A percentile compares a stretch with the other conserved stretches of the same genome.
phyloP scores from a whole-genome alignment of 2,888 invertebrate genomes.

The Eumerus sabulonum region DNA sequence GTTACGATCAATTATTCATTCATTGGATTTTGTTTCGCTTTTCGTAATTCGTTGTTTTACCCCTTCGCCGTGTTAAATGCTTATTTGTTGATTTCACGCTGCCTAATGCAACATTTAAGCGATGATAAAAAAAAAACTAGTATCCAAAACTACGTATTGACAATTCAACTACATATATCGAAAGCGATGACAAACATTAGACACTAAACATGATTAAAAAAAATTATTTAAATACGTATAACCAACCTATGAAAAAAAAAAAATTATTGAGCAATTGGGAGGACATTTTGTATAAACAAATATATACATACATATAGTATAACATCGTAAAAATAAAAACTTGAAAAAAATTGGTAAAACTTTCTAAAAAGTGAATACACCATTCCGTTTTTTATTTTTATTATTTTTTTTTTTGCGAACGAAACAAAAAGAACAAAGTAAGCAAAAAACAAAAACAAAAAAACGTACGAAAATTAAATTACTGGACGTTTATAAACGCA shows the following conservation, averaged over 20 bases:
- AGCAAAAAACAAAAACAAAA: slow-evolving; percentile 26
- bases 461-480: slow-evolving; percentile 42
- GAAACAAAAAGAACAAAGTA: slow-evolving; percentile 20
- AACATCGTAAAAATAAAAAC: slow-evolving; percentile 16
- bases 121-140: slow-evolving; percentile 32
- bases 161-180: slow-evolving; percentile 57
- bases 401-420: too few species aligned
- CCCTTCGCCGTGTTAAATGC: too few species aligned
- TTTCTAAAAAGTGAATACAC: too few species aligned
- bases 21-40: too few species aligned
- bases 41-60: too few species aligned
- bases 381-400: slow-evolving; percentile 1
- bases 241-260: too few species aligned
- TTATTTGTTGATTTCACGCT: slow-evolving; percentile 24
- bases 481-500: slow-evolving; percentile 58
- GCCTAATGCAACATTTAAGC: slow-evolving; percentile 20
- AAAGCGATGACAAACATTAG: slow-evolving; percentile 69
- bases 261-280: slow-evolving; percentile 44
- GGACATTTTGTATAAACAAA: slow-evolving; percentile 28
- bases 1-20: too few species aligned
- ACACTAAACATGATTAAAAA: slow-evolving; percentile 27
- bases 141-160: slow-evolving; percentile 37
- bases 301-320: slow-evolving; percentile 25
- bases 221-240: slow-evolving; percentile 1
- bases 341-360: slow-evolving; percentile 29